These are phyloP conservation scores for Dinomys branickii DNA, from an alignment of 2,113 vertebrate species.

Conservation along the genomic window DNA sequence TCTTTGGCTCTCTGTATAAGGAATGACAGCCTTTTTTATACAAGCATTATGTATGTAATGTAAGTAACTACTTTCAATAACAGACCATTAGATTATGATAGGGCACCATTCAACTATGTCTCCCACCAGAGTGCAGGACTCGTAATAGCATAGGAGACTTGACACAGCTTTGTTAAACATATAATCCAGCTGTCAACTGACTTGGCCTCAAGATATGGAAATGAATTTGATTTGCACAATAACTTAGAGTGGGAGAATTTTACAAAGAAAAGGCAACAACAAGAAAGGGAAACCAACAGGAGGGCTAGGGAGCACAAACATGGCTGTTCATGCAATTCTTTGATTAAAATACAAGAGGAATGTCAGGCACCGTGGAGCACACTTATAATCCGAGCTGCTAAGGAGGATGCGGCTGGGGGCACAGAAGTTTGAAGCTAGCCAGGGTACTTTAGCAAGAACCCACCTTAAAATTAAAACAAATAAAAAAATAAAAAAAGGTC, in stretches of 20 bases:
- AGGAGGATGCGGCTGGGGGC: background rate
- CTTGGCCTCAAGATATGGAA: constrained; percentile 37
- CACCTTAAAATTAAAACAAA: background rate
- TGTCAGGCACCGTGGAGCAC: background rate
- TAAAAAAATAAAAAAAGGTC: background rate
- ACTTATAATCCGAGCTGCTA: background rate
- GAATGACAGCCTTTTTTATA: constrained; percentile 25
- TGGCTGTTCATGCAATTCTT: background rate
- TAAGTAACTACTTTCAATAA: background rate
- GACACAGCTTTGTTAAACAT: constrained; percentile 36
- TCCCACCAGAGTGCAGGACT: background rate
- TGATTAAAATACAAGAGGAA: background rate
- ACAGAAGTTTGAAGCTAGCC: background rate
- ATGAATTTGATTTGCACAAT: constrained; percentile 42
- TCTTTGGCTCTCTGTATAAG: background rate
- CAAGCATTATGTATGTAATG: background rate
- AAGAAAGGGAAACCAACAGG: background rate
- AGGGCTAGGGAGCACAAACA: background rate
- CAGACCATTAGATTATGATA: background rate
- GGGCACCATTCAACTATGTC: background rate
- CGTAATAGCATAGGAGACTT: background rate
- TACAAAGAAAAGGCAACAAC: constrained; percentile 45
- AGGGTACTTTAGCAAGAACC: background rate
- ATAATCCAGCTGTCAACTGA: constrained; percentile 12
- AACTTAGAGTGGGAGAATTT: constrained; percentile 37